Evolutionary conservation across 2,888 invertebrate genomes (phyloP), one percentile per base, ranked within the genome.

Genomic region (Galerucella calmariensis): DNA sequence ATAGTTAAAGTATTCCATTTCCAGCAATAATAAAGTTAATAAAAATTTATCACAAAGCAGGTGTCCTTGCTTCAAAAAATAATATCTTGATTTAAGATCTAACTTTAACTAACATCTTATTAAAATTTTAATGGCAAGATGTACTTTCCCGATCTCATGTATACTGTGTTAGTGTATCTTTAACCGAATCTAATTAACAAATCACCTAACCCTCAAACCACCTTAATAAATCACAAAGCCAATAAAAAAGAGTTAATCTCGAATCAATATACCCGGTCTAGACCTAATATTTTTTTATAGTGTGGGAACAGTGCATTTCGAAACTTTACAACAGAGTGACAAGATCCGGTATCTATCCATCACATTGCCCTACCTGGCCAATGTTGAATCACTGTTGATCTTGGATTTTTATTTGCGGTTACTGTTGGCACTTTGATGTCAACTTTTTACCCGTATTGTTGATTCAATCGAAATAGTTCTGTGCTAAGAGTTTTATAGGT

Each of bases 161-260:
- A 62, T 12, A 41, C 35, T 65, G 6, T 44, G 63, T 46, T n/a
- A 44, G 44, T 65, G 46, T 65, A 65, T 65, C 63, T 46, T 46
- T 20, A 65, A 65, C 66, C 72, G 72, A 72, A 66, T 72, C 66
- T 72, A 35, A 72, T 72, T 72, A 72, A 72, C 66, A 66, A 67
- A 58, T 66, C 66, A 72, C 66, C 66, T 44, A 66, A 72, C 72
- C 67, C 66, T 46, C 35, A 72, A 72, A 72, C 66, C 66, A 72
- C 72, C 72, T 67, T 72, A 72, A 72, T 72, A 72, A 72, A 72
- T 72, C 66, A 72, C 72, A 72, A 59, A 66, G 66, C 66, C 48
- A 67, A 72, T 58, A 72, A 72, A 70, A 70, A 72, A 72, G 72
- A 72, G 72, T 66, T 72, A 72, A 72, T 72, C 72, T 72, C 62